These are phyloP conservation scores for Gorsachius magnificus DNA, from an alignment of 2,797 vertebrate species.

Conservation along the genomic window DNA sequence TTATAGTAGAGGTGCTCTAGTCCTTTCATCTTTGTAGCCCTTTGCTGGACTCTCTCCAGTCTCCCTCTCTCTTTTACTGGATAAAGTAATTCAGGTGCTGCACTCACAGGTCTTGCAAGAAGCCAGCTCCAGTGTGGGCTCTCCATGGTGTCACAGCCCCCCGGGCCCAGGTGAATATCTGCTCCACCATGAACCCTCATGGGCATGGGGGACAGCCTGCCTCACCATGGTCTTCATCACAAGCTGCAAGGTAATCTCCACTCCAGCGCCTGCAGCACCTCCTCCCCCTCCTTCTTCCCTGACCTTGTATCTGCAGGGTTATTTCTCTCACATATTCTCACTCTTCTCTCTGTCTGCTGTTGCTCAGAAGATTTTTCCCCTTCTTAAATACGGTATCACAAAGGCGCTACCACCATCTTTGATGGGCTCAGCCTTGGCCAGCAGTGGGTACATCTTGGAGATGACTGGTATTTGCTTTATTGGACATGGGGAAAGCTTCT, in stretches of 20 bases:
- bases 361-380: not conserved
- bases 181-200: not conserved
- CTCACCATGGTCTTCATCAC: not conserved
- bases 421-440: not conserved
- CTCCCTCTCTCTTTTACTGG: not conserved
- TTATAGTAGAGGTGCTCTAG: not conserved
- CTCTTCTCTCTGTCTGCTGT: not conserved
- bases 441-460: not conserved
- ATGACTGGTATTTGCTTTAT: not conserved
- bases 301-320: too few species aligned
- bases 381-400: not conserved
- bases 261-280: too few species aligned
- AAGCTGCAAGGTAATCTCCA: not conserved
- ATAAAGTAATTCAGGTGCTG: not conserved
- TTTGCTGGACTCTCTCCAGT: not conserved
- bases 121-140: fast-evolving
- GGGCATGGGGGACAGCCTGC: not conserved
- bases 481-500: not conserved
- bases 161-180: not conserved
- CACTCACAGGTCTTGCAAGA: too few species aligned
- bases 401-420: not conserved
- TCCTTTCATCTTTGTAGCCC: not conserved
- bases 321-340: too few species aligned
- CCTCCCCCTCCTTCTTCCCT: too few species aligned
- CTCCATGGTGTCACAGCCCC: not conserved